These are phyloP conservation scores for Girardinus metallicus DNA, from an alignment of 2,797 vertebrate species.

Conservation along the genomic window DNA sequence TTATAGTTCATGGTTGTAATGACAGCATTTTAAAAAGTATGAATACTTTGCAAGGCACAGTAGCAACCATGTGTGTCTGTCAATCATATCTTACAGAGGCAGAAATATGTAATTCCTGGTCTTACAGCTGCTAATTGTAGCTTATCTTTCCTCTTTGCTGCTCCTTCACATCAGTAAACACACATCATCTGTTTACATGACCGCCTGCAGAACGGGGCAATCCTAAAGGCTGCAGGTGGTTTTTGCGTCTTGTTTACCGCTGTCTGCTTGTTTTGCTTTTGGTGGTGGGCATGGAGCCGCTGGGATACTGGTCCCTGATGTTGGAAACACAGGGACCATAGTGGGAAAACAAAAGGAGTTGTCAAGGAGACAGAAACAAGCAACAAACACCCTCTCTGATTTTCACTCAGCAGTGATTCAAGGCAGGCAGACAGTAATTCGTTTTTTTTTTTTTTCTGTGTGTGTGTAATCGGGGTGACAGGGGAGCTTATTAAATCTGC, in stretches of 20 bases:
- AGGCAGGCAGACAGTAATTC: slow-evolving; percentile 9
- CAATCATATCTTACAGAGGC: slow-evolving; percentile 34
- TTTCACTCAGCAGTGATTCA: slow-evolving; percentile 34
- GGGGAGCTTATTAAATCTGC: slow-evolving; percentile 68
- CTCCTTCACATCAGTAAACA: slow-evolving; percentile 23
- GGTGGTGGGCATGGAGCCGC: slow-evolving; percentile 3
- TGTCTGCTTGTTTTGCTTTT: not conserved
- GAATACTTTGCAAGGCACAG: not conserved
- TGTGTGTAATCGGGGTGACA: slow-evolving; percentile 36
- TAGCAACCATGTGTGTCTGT: slow-evolving; percentile 1
- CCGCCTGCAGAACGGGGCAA: slow-evolving; percentile 22
- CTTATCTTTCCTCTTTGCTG: slow-evolving; percentile 32
- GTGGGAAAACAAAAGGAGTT: slow-evolving; percentile 26
- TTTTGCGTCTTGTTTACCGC: slow-evolving; percentile 37
- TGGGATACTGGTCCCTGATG: slow-evolving; percentile 19
- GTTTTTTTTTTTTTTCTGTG: slow-evolving; percentile 1
- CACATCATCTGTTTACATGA: slow-evolving; percentile 34
- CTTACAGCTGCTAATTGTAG: slow-evolving; percentile 14
- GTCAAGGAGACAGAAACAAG: slow-evolving; percentile 34
- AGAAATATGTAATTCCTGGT: not conserved
- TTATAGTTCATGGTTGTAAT: too few species aligned
- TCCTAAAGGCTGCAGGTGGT: slow-evolving; percentile 3
- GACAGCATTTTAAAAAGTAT: not conserved
- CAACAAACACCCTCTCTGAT: slow-evolving; percentile 28
- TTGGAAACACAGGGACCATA: slow-evolving; percentile 10